phyloP scores from a whole-genome alignment of 2,888 invertebrate genomes.

The Xestia rhomboidea region DNA sequence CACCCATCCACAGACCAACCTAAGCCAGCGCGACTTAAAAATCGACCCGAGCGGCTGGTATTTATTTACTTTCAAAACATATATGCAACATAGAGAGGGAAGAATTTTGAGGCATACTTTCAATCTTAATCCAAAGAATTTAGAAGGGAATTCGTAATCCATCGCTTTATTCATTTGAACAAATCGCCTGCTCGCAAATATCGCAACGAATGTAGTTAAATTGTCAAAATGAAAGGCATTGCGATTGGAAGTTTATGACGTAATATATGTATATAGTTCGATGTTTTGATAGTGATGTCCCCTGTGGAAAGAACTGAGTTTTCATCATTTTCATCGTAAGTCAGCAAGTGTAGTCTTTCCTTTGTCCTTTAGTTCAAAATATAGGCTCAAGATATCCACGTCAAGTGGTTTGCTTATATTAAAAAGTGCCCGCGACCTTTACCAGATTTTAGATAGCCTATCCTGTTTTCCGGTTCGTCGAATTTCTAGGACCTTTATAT shows the following conservation, averaged over 20 bases:
- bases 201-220: neutral
- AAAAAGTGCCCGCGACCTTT: neutral
- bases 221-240: neutral
- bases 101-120: neutral
- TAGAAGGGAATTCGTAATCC: neutral
- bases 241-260: neutral
- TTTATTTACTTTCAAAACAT: neutral
- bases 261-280: neutral
- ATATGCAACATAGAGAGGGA: neutral
- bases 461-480: slow-evolving; percentile 3
- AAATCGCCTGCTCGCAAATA: neutral
- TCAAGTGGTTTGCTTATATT: neutral
- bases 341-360: neutral
- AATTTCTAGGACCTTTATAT: neutral
- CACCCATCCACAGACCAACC: neutral
- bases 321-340: neutral
- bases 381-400: neutral
- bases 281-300: neutral
- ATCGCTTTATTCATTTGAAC: neutral
- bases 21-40: neutral
- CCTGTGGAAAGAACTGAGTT: neutral
- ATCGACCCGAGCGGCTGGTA: neutral
- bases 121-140: neutral
- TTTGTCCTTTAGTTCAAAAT: neutral
- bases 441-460: neutral